These are phyloP conservation scores for Cyclura pinguis DNA, from an alignment of 2,797 vertebrate species.

Conservation along the genomic window DNA sequence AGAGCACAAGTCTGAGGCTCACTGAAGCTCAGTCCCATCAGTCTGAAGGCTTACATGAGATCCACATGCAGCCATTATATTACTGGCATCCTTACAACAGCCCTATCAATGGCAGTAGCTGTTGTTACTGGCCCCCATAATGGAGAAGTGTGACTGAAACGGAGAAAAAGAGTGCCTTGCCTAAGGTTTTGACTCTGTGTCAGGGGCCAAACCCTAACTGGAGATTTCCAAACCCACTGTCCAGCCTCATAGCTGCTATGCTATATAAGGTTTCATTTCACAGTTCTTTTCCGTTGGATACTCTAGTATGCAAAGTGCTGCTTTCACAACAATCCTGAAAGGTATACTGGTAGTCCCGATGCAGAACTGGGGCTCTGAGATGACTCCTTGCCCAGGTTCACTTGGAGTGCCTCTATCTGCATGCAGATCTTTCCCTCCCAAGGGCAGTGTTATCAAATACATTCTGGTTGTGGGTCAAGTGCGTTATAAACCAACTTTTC, in stretches of 20 bases:
- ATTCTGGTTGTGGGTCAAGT: constrained; percentile 1
- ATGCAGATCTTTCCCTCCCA: background rate
- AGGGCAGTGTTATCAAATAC: background rate
- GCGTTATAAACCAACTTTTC: background rate
- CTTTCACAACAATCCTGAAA: background rate
- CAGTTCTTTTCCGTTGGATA: background rate
- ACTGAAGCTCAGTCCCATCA: background rate
- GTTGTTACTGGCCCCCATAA: background rate
- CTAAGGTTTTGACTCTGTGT: background rate
- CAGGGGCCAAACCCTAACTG: background rate
- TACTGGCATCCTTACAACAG: background rate
- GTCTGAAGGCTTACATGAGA: background rate
- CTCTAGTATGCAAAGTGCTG: background rate
- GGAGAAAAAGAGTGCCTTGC: background rate
- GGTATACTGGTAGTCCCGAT: background rate
- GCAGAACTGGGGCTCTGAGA: background rate
- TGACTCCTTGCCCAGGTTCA: background rate
- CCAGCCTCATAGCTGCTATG: background rate
- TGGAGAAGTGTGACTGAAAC: background rate
- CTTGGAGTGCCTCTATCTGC: background rate
- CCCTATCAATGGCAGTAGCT: background rate
- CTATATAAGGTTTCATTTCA: background rate
- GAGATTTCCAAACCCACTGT: background rate
- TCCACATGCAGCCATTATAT: background rate
- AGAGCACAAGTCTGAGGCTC: background rate